These are phyloP conservation scores for Acleris holmiana DNA, from an alignment of 2,888 invertebrate species.

Conservation along the genomic window DNA sequence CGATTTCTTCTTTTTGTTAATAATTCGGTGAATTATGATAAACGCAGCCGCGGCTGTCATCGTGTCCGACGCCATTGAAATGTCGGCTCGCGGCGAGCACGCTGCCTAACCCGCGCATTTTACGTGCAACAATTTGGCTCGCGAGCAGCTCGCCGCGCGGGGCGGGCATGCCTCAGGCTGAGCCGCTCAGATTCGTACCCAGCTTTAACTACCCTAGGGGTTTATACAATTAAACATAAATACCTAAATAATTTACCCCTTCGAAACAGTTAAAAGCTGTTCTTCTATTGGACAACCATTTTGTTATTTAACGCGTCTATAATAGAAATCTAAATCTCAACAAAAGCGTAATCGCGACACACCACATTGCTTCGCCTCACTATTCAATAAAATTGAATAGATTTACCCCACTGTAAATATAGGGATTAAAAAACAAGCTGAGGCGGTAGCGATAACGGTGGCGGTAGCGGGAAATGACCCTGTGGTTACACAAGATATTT, in stretches of 20 bases:
- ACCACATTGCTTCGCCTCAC: constrained; percentile 44
- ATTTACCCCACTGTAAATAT: constrained; percentile 39
- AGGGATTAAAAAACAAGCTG: constrained; percentile 20
- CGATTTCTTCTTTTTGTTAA: too few relatives aligned
- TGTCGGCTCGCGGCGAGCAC: too few relatives aligned
- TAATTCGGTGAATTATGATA: too few relatives aligned
- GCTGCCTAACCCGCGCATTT: too few relatives aligned
- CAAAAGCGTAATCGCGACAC: constrained; percentile 37
- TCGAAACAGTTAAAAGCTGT: background rate
- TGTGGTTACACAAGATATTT: too few relatives aligned
- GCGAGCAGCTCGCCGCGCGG: too few relatives aligned
- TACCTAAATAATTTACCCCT: constrained; percentile 13
- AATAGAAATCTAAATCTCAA: constrained; percentile 18
- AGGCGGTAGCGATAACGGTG: constrained; percentile 21
- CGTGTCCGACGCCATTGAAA: too few relatives aligned
- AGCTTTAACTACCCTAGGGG: background rate
- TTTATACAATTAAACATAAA: constrained; percentile 4
- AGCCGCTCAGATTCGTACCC: too few relatives aligned
- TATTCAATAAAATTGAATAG: constrained; percentile 45
- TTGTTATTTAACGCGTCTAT: constrained; percentile 30
- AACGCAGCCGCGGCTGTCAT: too few relatives aligned
- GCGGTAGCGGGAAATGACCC: background rate
- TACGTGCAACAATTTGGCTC: too few relatives aligned
- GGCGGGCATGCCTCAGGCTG: too few relatives aligned
- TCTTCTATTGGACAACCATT: constrained; percentile 27